A percentile compares a stretch with the other conserved stretches of the same genome.
Conservation (phyloP, 2,113 vertebrate species). For the Mus spicilegus region DNA sequence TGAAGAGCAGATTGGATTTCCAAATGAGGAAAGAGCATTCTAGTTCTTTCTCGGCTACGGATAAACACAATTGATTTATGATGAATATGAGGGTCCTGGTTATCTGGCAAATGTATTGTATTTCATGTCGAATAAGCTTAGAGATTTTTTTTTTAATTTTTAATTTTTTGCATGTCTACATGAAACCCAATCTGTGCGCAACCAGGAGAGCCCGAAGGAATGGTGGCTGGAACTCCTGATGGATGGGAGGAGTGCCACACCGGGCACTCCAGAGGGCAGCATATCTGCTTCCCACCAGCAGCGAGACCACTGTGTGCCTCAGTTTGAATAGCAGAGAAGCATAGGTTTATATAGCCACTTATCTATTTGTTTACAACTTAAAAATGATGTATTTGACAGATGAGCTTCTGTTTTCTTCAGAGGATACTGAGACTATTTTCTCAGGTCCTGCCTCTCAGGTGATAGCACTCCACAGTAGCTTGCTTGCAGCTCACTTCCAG, state of each 20-base stretch:
- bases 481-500: neutral
- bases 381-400: conserved; percentile 43
- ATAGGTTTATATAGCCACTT: conserved; percentile 44
- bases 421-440: neutral
- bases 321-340: conserved; percentile 60
- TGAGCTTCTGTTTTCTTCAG: neutral
- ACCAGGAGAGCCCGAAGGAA: conserved; percentile 15
- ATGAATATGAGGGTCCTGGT: conserved; percentile 80
- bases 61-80: conserved; percentile 87
- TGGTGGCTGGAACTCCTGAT: conserved; percentile 40
- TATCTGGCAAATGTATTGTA: conserved; percentile 83
- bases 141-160: conserved; percentile 77
- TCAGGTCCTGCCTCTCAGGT: neutral
- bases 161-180: conserved; percentile 65
- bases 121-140: conserved; percentile 83
- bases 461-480: neutral
- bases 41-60: conserved; percentile 79
- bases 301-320: conserved; percentile 59
- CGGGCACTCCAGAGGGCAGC: conserved; percentile 38
- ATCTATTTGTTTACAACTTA: neutral
- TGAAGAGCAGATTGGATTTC: conserved; percentile 83
- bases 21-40: conserved; percentile 81
- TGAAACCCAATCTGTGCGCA: conserved; percentile 78
- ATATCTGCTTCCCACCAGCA: conserved; percentile 51
- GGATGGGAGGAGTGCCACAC: conserved; percentile 48